These are phyloP conservation scores for Abrostola tripartita DNA, from an alignment of 2,888 invertebrate species.

Conservation along the genomic window DNA sequence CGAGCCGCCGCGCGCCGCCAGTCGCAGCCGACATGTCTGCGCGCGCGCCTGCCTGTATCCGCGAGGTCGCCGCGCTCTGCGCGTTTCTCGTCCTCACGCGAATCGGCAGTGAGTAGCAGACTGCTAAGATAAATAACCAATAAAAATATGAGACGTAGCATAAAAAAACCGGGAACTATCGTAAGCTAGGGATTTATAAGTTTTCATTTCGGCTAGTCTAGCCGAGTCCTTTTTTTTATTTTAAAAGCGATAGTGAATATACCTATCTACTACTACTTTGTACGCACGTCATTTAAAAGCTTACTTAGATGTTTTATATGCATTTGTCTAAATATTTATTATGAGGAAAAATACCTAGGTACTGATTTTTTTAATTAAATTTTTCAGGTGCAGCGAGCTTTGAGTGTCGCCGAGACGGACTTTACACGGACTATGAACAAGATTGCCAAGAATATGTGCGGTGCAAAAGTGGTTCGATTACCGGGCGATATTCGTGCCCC, in stretches of 20 bases:
- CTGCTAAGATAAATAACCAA: slow-evolving; percentile 5
- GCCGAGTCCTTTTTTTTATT: too few relatives aligned
- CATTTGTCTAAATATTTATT: too few relatives aligned
- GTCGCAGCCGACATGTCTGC: slow-evolving; percentile 83
- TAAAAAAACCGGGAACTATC: too few relatives aligned
- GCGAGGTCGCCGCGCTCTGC: slow-evolving; percentile 47
- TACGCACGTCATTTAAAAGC: too few relatives aligned
- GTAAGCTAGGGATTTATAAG: too few relatives aligned
- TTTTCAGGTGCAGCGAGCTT: slow-evolving; percentile 72
- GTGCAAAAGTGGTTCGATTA: slow-evolving; percentile 72
- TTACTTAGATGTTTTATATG: too few relatives aligned
- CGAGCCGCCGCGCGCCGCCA: slow-evolving; percentile 57
- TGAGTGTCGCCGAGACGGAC: slow-evolving; percentile 77
- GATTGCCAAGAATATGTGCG: slow-evolving; percentile 83
- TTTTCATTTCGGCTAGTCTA: too few relatives aligned
- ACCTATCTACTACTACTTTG: too few relatives aligned
- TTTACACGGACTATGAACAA: slow-evolving; percentile 80
- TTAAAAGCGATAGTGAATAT: too few relatives aligned
- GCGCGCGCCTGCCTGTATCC: slow-evolving; percentile 70
- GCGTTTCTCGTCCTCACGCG: slow-evolving; percentile 59
- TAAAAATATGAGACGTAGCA: too few relatives aligned
- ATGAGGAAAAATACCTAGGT: neutral
- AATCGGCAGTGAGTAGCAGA: slow-evolving; percentile 70
- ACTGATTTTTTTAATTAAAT: slow-evolving; percentile 3
- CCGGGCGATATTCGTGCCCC: slow-evolving; percentile 76